These are phyloP conservation scores for Eledona agricola DNA, from an alignment of 2,888 invertebrate species.

Conservation along the genomic window DNA sequence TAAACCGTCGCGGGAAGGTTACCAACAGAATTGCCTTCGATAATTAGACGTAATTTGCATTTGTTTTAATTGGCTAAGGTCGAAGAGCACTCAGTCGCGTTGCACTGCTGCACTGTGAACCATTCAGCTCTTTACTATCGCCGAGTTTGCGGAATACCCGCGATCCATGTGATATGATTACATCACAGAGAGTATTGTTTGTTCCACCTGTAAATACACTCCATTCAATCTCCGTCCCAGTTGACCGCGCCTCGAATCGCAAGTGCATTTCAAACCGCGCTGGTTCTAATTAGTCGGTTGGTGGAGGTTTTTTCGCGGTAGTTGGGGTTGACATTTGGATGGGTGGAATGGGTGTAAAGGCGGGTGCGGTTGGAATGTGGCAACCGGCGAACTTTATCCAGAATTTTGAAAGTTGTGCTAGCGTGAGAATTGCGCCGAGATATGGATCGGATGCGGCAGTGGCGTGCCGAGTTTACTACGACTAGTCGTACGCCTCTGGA, in stretches of 20 bases:
- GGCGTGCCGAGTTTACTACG: no score
- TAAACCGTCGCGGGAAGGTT: slow-evolving; percentile 8
- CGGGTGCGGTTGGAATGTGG: slow-evolving; percentile 22
- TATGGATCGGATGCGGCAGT: slow-evolving; percentile 11
- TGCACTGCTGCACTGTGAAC: slow-evolving; percentile 19
- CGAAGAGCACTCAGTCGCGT: no score
- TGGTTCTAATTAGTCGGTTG: no score
- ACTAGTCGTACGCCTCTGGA: no score
- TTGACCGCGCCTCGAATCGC: slow-evolving; percentile 44
- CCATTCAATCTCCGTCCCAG: slow-evolving; percentile 50
- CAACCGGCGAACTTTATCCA: slow-evolving; percentile 32
- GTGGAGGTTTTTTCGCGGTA: no score
- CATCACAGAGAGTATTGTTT: slow-evolving; percentile 51
- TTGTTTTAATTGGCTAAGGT: slow-evolving; percentile 2
- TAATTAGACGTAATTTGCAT: slow-evolving; percentile 19
- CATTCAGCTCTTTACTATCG: slow-evolving; percentile 20
- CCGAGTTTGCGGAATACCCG: slow-evolving; percentile 24
- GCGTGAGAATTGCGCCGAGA: slow-evolving; percentile 36
- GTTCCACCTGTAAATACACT: slow-evolving; percentile 54
- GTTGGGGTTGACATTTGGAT: slow-evolving; percentile 15
- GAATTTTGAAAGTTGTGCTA: slow-evolving; percentile 37
- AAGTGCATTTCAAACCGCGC: no score
- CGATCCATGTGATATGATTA: slow-evolving; percentile 24
- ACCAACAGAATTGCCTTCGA: slow-evolving; percentile 14
- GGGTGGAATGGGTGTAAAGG: slow-evolving; percentile 4